phyloP scores from a whole-genome alignment of 2,797 vertebrate species.

The Falco concolor region DNA sequence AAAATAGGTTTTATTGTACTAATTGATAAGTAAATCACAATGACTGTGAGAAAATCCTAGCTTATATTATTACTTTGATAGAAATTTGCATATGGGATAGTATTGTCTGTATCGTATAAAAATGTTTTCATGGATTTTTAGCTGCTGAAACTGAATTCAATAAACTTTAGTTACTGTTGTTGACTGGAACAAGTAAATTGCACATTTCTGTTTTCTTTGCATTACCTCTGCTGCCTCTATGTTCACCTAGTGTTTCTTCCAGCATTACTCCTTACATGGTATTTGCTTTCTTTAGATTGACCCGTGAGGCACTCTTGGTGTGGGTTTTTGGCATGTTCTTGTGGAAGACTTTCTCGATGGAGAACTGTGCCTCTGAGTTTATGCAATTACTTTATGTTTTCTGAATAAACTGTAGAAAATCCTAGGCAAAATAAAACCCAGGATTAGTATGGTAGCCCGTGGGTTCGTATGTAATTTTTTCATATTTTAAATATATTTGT shows the following conservation, averaged over 20 bases:
- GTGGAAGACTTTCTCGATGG: background rate
- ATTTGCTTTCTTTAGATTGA: background rate
- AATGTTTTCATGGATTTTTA: constrained; percentile 58
- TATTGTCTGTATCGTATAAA: constrained; percentile 46
- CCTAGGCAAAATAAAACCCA: background rate
- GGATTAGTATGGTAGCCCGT: background rate
- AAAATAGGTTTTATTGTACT: constrained; percentile 25
- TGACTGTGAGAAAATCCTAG: constrained; percentile 23
- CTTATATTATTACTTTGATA: constrained; percentile 10
- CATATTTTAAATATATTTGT: background rate
- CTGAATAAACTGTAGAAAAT: background rate
- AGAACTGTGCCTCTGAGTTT: background rate
- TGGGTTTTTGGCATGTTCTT: background rate
- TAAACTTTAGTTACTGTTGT: constrained; percentile 52
- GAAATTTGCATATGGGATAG: constrained; percentile 25
- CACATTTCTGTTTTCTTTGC: constrained; percentile 23
- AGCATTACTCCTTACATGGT: background rate
- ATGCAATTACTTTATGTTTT: background rate
- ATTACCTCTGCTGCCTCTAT: background rate
- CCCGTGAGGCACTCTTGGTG: background rate
- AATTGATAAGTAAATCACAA: background rate
- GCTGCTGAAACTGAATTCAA: constrained; percentile 53
- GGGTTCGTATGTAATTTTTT: background rate
- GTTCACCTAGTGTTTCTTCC: background rate
- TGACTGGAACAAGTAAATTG: constrained; percentile 44